A percentile compares a stretch with the other conserved stretches of the same genome.
Conservation (phyloP, 2,888 invertebrate species). For the Acleris holmiana region DNA sequence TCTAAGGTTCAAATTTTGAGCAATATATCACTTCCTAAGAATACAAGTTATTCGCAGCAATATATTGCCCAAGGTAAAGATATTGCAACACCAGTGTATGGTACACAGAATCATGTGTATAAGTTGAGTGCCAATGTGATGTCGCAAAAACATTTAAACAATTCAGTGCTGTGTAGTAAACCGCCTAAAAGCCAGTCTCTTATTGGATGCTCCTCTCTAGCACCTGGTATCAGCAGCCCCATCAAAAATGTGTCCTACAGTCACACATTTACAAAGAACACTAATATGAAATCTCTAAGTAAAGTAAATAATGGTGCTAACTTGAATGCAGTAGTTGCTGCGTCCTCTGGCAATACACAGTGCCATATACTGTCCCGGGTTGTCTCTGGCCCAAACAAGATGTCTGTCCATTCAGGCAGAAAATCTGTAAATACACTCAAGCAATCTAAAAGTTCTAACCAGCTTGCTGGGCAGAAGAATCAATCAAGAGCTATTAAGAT, state of each 20-base stretch:
- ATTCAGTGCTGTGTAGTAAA: conserved; percentile 73
- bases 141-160: conserved; percentile 69
- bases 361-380: conserved; percentile 79
- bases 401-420: conserved; percentile 77
- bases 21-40: conserved; percentile 78
- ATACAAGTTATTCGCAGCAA: conserved; percentile 69
- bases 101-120: conserved; percentile 75
- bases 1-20: conserved; percentile 82
- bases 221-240: conserved; percentile 69
- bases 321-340: conserved; percentile 73
- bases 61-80: conserved; percentile 71
- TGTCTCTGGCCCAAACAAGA: conserved; percentile 78
- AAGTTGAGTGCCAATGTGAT: conserved; percentile 71
- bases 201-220: conserved; percentile 68
- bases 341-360: conserved; percentile 71
- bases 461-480: conserved; percentile 66
- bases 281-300: conserved; percentile 69
- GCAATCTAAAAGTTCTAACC: conserved; percentile 66
- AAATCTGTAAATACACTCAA: conserved; percentile 72
- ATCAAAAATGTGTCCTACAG: conserved; percentile 75
- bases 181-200: conserved; percentile 72
- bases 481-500: conserved; percentile 83
- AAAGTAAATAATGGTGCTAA: conserved; percentile 81
- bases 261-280: conserved; percentile 73
- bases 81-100: conserved; percentile 67